Evolutionary conservation across 2,113 vertebrate species (phyloP), one percentile per base, ranked within the genome.

Genomic region (Silurus meridionalis): DNA sequence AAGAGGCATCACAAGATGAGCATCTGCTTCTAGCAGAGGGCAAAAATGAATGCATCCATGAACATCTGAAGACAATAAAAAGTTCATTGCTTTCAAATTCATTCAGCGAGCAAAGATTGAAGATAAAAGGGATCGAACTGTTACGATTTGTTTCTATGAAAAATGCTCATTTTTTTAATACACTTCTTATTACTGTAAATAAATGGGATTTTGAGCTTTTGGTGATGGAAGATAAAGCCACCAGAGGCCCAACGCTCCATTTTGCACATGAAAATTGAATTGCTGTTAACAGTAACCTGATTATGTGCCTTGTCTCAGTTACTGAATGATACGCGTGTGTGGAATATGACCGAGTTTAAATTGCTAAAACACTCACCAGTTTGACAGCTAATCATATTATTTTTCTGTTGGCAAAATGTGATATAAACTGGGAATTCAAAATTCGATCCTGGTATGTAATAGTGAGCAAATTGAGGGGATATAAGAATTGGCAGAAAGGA

Each of bases 221-320:
- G 9, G 60, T 55, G 17, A 55, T 52, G 61, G 48, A 57, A 67
- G n/a, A 80, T 48, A 63, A 37, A 66, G 74, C 19, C 28, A 80
- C 53, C 17, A 4, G 23, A 21, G n/a, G 37, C 57, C 58, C 86
- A 84, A 66, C 87, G 86, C 86, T 90, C 88, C 74, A 91, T 91
- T 91, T 66, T 91, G 64, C 79, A 28, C 84, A 4, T 58, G 89
- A 87, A 92, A 93, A 94, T 93, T 92, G 87, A 88, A 94, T 94
- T 91, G 83, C 90, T 72, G 25, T 87, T 52, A 60, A 10, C 85
- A 74, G 86, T 92, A 93, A 93, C 86, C 85, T 88, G 90, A 93
- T 94, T 94, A 93, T 85, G 63, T 75, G 88, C 87, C 90, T 85
- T 91, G 69, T 57, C 83, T 88, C 89, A 90, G 87, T 88, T 88